Evolutionary conservation across 1,140 invertebrate genomes (phyloP), one percentile per base, ranked within the genome.

Genomic region (Goniozus legneri): DNA sequence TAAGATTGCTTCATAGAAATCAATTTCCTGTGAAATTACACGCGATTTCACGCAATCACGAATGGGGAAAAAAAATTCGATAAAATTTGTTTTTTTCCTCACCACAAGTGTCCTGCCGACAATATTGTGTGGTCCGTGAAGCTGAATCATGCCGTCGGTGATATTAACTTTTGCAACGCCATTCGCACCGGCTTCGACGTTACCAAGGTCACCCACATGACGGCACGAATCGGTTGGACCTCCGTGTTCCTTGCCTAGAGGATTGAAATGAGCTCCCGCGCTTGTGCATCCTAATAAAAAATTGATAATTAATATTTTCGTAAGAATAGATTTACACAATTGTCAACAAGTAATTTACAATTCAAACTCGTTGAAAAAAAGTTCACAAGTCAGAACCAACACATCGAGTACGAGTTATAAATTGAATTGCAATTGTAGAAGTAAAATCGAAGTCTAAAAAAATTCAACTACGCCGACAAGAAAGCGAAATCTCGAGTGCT

Each of bases 181-280:
- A 68, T 84, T 76, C 44, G 67, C 75, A 36, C 77, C 78, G 35
- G 91, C 90, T 45, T 80, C 78, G 38, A 97, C 82, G 67, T 97
- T 98, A 20, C 95, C 95, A 31, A 98, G 80, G 69, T 98, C 95
- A 15, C 95, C 95, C 56, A 89, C 83, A 71, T 98, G 95, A 37
- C 91, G 83, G 1, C 82, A 77, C 10, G 66, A 67, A 52, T 89
- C 84, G 18, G 66, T 65, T 7, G 94, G 95, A 10, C 80, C 90
- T 7, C 92, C 95, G 69, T 98, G 96, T 1, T 86, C 87, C 59
- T 88, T 87, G 45, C 82, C 82, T 36, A 76, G 58, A 0, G 95
- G 96, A 77, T 99, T 99, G 76, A 93, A 99, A 76, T 99, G 97
- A 1, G 92, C 79, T 1, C 95, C 97, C 14, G 96, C 93, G 39